These are phyloP conservation scores for Chauna torquata DNA, from an alignment of 2,113 vertebrate genomes.

Conservation along the genomic window DNA sequence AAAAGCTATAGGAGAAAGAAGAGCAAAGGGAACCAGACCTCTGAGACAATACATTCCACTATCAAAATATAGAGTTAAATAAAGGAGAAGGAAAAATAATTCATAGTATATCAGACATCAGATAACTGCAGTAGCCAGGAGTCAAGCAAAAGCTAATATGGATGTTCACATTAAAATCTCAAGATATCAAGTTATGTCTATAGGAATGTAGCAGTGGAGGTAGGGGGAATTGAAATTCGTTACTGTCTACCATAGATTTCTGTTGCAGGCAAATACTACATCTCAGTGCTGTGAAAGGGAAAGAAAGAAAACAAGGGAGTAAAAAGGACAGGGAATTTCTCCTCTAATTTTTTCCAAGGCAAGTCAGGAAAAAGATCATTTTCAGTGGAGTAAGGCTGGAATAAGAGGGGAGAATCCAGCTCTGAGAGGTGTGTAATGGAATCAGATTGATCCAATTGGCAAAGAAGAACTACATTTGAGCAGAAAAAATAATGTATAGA, in stretches of 20 bases:
- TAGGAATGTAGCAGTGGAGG: neutral
- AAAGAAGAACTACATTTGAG: constrained; percentile 15
- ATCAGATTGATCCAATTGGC: constrained; percentile 58
- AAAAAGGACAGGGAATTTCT: neutral
- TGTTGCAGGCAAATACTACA: neutral
- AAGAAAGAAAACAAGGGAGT: neutral
- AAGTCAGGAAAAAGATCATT: constrained; percentile 28
- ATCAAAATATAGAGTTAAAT: neutral
- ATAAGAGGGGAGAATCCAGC: constrained; percentile 34
- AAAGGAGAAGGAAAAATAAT: neutral
- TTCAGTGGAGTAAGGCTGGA: neutral
- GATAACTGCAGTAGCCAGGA: neutral
- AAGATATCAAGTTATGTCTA: neutral
- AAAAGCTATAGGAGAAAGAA: neutral
- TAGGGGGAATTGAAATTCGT: neutral
- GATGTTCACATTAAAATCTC: neutral
- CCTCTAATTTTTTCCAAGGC: neutral
- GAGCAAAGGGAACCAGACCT: neutral
- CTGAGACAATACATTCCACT: neutral
- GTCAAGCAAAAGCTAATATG: neutral
- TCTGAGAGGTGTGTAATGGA: constrained; percentile 43
- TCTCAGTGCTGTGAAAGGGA: neutral
- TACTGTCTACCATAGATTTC: neutral
- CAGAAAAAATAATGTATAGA: constrained; percentile 15
- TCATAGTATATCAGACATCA: neutral